phyloP scores from a whole-genome alignment of 2,797 vertebrate species.

The Clarias pachynema region DNA sequence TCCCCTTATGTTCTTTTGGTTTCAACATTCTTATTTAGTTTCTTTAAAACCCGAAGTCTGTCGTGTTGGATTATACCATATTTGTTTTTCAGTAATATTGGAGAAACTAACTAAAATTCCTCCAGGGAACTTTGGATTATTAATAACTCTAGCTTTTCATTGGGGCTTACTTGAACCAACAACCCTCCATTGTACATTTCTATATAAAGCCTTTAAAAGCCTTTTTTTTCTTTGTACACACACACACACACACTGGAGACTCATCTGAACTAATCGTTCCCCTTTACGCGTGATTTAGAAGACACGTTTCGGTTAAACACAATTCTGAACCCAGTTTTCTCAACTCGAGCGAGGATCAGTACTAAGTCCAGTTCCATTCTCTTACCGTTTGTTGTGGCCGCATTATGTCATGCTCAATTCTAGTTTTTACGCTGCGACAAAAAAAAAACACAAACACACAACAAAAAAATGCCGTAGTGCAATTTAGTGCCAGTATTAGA shows the following conservation, averaged over 20 bases:
- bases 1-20: too few relatives aligned
- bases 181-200: background rate
- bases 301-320: background rate
- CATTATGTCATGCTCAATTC: background rate
- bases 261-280: too few relatives aligned
- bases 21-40: background rate
- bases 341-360: background rate
- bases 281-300: background rate
- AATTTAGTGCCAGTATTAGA: background rate
- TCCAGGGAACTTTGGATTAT: background rate
- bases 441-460: background rate
- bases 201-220: background rate
- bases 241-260: too few relatives aligned
- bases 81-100: background rate
- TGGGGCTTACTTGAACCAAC: background rate
- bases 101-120: background rate
- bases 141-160: background rate
- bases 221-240: too few relatives aligned
- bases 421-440: background rate
- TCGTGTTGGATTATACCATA: background rate
- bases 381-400: background rate
- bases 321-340: background rate
- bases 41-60: background rate
- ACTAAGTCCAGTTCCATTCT: background rate
- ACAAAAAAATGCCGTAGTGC: background rate